Evolutionary conservation across 1,140 invertebrate genomes (phyloP).

Genomic region (Neodiprion virginianus): DNA sequence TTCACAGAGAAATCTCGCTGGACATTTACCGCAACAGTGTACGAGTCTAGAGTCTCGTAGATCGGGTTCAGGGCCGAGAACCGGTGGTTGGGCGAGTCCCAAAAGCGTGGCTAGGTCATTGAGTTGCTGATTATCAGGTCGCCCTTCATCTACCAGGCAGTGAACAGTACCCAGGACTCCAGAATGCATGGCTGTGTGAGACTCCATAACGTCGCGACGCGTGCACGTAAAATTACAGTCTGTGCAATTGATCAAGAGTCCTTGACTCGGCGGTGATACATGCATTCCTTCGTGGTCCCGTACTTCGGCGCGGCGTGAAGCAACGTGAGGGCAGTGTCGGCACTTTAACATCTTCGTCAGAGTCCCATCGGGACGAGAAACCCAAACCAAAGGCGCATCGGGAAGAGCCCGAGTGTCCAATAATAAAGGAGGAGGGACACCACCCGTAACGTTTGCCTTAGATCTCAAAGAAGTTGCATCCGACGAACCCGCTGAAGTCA

Average conservation of each 20-base stretch:
- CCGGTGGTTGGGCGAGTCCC: conserved; percentile 39
- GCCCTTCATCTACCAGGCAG: conserved; percentile 68
- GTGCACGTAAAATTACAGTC: conserved; percentile 85
- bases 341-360: conserved; percentile 88
- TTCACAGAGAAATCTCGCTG: conserved; percentile 73
- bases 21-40: conserved; percentile 71
- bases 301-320: conserved; percentile 78
- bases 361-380: conserved; percentile 70
- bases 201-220: conserved; percentile 75
- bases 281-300: conserved; percentile 90
- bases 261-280: conserved; percentile 58
- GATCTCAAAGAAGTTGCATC: conserved; percentile 16
- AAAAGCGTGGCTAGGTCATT: conserved; percentile 61
- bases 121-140: conserved; percentile 72
- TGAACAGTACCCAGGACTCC: conserved; percentile 74
- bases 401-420: conserved; percentile 57
- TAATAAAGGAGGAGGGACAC: conserved; percentile 43
- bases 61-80: conserved; percentile 48
- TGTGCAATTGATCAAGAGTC: conserved; percentile 63
- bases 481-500: conserved; percentile 34
- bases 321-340: conserved; percentile 83
- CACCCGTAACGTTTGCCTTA: conserved; percentile 9
- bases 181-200: conserved; percentile 81
- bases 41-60: conserved; percentile 51
- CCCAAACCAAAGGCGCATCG: conserved; percentile 75